phyloP scores from a whole-genome alignment of 1,140 invertebrate species.

The Chironomus striatipennis region DNA sequence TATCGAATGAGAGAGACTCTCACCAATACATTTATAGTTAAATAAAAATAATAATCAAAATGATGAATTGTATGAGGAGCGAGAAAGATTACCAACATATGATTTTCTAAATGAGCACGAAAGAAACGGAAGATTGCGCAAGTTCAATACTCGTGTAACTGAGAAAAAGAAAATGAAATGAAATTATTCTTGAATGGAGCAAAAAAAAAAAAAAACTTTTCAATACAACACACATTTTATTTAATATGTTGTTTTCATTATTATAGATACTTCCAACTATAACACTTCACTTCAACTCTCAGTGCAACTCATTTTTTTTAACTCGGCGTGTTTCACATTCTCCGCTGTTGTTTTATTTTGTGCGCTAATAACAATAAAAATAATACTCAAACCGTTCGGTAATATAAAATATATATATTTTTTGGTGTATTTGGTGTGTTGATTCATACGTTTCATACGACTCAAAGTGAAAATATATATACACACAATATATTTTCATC shows the following conservation, averaged over 20 bases:
- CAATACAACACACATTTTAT: slow-evolving; percentile 18
- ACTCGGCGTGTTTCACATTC: too few species aligned
- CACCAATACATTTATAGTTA: neutral
- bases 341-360: neutral
- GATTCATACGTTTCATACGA: slow-evolving; percentile 8
- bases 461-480: slow-evolving; percentile 1
- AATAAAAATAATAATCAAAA: slow-evolving; percentile 24
- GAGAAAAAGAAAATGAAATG: slow-evolving; percentile 23
- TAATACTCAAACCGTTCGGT: neutral
- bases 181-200: slow-evolving; percentile 21
- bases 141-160: neutral
- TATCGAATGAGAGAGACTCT: neutral
- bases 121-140: slow-evolving; percentile 22
- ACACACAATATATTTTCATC: neutral
- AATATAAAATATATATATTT: slow-evolving; percentile 3
- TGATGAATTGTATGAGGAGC: slow-evolving; percentile 18
- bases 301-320: neutral
- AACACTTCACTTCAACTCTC: slow-evolving; percentile 15
- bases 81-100: slow-evolving; percentile 15
- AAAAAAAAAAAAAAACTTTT: neutral
- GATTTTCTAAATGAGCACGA: slow-evolving; percentile 22
- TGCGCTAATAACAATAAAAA: neutral
- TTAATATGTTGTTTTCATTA: slow-evolving; percentile 23
- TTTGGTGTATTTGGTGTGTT: slow-evolving; percentile 1
- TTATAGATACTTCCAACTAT: slow-evolving; percentile 23